Evolutionary conservation across 2,888 invertebrate genomes (phyloP).

Genomic region (Abrostola tripartita): DNA sequence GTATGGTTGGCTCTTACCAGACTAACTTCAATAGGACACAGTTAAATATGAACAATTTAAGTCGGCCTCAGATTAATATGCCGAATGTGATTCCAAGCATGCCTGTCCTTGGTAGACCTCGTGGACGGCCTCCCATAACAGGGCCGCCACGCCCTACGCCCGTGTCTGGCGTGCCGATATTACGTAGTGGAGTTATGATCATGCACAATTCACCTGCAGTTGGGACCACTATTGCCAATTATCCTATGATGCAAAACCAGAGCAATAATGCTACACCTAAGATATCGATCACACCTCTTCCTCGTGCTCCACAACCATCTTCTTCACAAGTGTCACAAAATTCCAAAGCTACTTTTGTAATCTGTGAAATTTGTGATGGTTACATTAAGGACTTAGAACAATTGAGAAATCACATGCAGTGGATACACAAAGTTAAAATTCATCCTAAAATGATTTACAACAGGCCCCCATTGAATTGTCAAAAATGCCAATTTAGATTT

Average conservation of each 20-base stretch:
- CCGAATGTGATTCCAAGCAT: conserved; percentile 70
- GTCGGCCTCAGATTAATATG: conserved; percentile 75
- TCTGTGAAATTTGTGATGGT: conserved; percentile 99
- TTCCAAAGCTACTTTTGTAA: conserved; percentile 95
- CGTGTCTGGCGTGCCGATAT: conserved; percentile 83
- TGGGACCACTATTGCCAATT: conserved; percentile 80
- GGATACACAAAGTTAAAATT: conserved; percentile 99
- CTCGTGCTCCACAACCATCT: conserved; percentile 89
- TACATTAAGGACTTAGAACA: conserved; percentile 99
- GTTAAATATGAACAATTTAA: conserved; percentile 80
- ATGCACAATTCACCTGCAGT: conserved; percentile 88
- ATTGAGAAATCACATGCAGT: conserved; percentile 98
- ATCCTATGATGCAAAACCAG: conserved; percentile 80
- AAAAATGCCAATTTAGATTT: conserved; percentile 98
- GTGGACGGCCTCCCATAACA: conserved; percentile 82
- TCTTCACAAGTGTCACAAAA: conserved; percentile 77
- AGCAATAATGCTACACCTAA: conserved; percentile 92
- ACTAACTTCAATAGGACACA: conserved; percentile 84
- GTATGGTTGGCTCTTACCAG: conserved; percentile 82
- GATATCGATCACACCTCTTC: conserved; percentile 97
- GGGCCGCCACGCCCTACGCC: conserved; percentile 71
- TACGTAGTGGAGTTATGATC: conserved; percentile 90
- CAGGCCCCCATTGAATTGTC: conserved; percentile 97
- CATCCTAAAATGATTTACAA: conserved; percentile 99
- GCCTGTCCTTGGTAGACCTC: conserved; percentile 79